phyloP scores from a whole-genome alignment of 2,113 vertebrate genomes.

The Indicator maculatus region DNA sequence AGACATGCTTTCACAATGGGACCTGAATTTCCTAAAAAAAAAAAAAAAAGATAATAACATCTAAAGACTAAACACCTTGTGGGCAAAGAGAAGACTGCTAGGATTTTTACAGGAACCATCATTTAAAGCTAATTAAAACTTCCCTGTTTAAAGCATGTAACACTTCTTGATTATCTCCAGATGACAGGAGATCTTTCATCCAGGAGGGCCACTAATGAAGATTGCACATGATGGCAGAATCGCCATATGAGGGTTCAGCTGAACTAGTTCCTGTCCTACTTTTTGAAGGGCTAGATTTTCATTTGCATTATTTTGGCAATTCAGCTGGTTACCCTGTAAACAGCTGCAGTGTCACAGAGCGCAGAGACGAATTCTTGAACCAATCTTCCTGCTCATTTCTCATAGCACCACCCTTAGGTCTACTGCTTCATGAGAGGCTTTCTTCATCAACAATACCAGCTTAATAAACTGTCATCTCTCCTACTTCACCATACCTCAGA shows the following conservation, averaged over 20 bases:
- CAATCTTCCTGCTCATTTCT: background rate
- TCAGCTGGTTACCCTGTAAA: background rate
- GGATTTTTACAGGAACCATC: background rate
- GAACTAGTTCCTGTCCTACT: background rate
- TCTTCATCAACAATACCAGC: background rate
- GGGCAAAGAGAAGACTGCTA: background rate
- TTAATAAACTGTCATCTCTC: background rate
- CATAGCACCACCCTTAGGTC: background rate
- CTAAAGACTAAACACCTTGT: background rate
- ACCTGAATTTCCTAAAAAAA: background rate
- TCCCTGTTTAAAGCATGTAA: background rate
- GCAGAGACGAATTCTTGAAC: background rate
- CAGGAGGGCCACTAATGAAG: background rate
- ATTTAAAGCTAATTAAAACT: background rate
- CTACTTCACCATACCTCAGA: background rate
- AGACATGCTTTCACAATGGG: background rate
- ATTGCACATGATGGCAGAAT: background rate
- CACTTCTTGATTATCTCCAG: background rate
- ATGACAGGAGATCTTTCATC: background rate
- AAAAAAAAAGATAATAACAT: background rate
- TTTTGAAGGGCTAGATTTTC: background rate
- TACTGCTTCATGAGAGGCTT: background rate
- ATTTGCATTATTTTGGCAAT: background rate
- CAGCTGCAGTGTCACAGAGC: background rate
- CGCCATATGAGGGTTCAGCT: background rate